Percentiles rank a stretch among this genome's conserved stretches.
Conservation (phyloP, 2,888 invertebrate genomes). For the Nemotelus pantherinus region DNA sequence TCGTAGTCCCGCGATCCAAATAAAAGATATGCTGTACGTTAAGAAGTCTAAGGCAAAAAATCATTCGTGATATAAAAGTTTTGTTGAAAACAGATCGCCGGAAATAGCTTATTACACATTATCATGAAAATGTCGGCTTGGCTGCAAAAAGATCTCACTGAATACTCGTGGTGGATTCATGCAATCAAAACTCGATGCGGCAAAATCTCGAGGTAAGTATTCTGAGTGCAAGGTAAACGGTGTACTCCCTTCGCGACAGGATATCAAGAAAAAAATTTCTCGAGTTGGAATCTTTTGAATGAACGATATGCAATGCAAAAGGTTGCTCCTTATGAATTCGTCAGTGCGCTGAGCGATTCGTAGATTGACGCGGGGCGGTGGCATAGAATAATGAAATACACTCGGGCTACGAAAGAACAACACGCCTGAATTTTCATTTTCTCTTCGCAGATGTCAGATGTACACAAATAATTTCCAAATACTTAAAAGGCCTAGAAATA, state of each 20-base stretch:
- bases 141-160: slow-evolving; percentile 14
- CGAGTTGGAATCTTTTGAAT: slow-evolving; percentile 27
- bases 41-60: slow-evolving; percentile 45
- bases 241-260: slow-evolving; percentile 34
- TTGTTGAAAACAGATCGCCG: slow-evolving; percentile 23
- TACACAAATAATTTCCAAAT: too few species aligned
- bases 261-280: slow-evolving; percentile 18
- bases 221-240: neutral
- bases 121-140: slow-evolving; percentile 27
- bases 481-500: too few species aligned
- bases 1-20: slow-evolving; percentile 12
- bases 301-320: slow-evolving; percentile 5
- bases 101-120: slow-evolving; percentile 42
- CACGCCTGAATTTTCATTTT: too few species aligned
- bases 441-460: too few species aligned
- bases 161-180: neutral
- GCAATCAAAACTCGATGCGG: slow-evolving; percentile 21
- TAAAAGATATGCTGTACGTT: slow-evolving; percentile 30
- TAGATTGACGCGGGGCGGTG: neutral
- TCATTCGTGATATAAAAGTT: slow-evolving; percentile 38
- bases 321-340: slow-evolving; percentile 28
- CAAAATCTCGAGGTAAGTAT: neutral
- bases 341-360: neutral
- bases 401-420: neutral
- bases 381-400: neutral